Evolutionary conservation across 2,113 vertebrate genomes (phyloP), one percentile per base, ranked within the genome.

Genomic region (Melanotaenia duboulayi): DNA sequence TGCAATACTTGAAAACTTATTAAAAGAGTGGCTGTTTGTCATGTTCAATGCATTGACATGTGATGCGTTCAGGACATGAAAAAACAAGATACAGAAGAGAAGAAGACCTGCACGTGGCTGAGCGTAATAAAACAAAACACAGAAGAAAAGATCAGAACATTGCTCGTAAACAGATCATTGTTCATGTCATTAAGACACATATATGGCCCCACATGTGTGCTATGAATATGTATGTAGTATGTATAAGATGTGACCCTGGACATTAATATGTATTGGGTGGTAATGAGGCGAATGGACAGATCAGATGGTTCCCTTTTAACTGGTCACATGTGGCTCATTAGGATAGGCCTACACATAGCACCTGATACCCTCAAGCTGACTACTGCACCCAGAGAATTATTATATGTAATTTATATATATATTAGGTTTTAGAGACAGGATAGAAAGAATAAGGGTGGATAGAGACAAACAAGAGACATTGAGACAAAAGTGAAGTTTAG

Each of bases 251-350:
- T 90, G 89, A 92, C 85, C 88, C 86, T 90, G 90, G 83, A 71
- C 91, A 91, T 92, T 91, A 92, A 92, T 92, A 92, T 92, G 91
- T 92, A 92, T 92, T 91, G 91, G 74, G 80, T 42, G 77, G 90
- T 92, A 92, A 92, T 92, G 90, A 92, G 89, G 91, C 85, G 79
- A 90, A 82, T 76, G 85, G 89, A 76, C 70, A 80, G 78, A 89
- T 91, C 91, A 92, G 91, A 90, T 92, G 91, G 90, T 88, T 80
- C 87, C 87, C 79, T 87, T 87, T 84, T 90, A 92, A 92, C 86
- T 89, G 86, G 90, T 91, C 91, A 84, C 91, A 92, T 92, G 90
- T 92, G 91, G 90, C 91, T 91, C 87, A 91, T 92, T 92, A 92
- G 86, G 90, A 28, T 49, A 39, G 71, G 75, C 58, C 82, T 76